Percentiles rank a stretch among this genome's conserved stretches.
Conservation (phyloP, 1,140 invertebrate species). For the Megalopta genalis region DNA sequence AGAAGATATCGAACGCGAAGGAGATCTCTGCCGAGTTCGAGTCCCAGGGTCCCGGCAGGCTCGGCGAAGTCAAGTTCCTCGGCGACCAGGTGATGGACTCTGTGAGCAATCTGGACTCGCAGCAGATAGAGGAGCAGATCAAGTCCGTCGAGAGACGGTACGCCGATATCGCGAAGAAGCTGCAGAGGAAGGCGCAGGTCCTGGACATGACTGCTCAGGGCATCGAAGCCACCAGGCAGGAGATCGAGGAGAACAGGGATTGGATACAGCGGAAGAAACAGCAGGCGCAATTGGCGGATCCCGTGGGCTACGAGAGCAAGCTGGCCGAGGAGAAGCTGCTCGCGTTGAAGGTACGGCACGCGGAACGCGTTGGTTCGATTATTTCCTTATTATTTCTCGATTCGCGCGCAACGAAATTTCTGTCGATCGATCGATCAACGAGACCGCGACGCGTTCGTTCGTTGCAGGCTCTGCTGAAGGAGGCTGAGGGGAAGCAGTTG, state of each 20-base stretch:
- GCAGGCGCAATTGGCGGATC: conserved; percentile 84
- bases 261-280: conserved; percentile 90
- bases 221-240: conserved; percentile 87
- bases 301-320: conserved; percentile 88
- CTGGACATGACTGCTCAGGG: conserved; percentile 90
- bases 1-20: conserved; percentile 87
- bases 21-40: conserved; percentile 87
- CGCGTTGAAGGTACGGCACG: conserved; percentile 82
- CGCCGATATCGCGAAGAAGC: conserved; percentile 90
- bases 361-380: too few species aligned
- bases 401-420: too few species aligned
- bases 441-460: not conserved
- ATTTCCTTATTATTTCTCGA: too few species aligned
- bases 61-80: conserved; percentile 85
- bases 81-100: conserved; percentile 87
- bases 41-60: conserved; percentile 83
- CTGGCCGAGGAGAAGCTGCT: conserved; percentile 87
- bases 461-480: conserved; percentile 85
- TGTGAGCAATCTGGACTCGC: conserved; percentile 91
- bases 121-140: conserved; percentile 93
- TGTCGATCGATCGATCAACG: too few species aligned
- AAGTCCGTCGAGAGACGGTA: conserved; percentile 91
- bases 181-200: conserved; percentile 90
- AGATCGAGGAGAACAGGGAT: conserved; percentile 87
- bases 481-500: conserved; percentile 91